Evolutionary conservation across 2,888 invertebrate species (phyloP), one percentile per base, ranked within the genome.

Genomic region (Dorcus hopei): DNA sequence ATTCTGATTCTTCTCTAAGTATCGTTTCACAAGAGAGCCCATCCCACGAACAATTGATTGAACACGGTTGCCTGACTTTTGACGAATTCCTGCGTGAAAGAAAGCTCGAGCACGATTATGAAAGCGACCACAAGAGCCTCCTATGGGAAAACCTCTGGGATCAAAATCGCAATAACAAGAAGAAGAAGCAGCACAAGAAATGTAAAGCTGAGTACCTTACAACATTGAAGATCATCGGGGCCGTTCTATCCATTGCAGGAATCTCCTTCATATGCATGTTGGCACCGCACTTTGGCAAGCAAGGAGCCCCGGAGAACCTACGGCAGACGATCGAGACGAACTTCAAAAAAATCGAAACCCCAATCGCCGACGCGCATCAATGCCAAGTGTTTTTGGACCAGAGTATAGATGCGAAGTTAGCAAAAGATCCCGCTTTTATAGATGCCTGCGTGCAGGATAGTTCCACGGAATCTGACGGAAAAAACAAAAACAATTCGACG

Each of bases 241-340:
- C 72, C 23, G 58, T 74, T 9, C 50, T 74, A 42, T 70, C 72
- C 19, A 62, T 74, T 6, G 69, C 72, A 26, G 73, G 73, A 11
- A 62, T 73, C 26, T 69, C 71, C 2, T 61, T 73, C 14, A 59
- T 74, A 8, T 71, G 70, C 42, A 64, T 72, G 33, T 41, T 72
- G 11, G 61, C 70, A 33, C 71, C 73, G 9, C 26, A 41, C 49
- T n/a, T 49, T 9, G 47, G 39, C 9, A 55, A 43, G 14, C 59
- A 55, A 48, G n/a, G 49, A 11, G 33, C 38, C 11, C 40, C 48
- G 11, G 16, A 45, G 8, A 43, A 52, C 42, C 23, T 59, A 6
- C 54, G 53, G 50, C 47, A 38, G n/a, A 56, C 43, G 42, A 40
- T 59, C 8, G 55, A 59, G 38, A 49, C 52, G 38, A 59, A 59